Conservation (phyloP, 1,140 invertebrate species). For the Dysdera silvatica region DNA sequence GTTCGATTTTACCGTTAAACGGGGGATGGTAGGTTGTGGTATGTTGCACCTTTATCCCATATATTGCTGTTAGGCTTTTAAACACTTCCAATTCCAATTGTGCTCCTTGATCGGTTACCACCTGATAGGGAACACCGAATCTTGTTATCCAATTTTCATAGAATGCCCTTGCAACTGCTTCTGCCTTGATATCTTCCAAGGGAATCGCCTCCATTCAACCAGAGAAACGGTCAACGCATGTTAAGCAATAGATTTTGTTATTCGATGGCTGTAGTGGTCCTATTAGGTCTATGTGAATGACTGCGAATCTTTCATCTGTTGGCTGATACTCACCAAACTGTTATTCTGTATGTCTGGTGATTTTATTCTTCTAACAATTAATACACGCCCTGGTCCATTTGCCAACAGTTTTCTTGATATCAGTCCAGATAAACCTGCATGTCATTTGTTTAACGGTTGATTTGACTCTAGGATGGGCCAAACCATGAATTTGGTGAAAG, state of each 20-base stretch:
- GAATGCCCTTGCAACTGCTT: neutral
- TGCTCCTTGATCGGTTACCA: neutral
- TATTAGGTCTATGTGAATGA: conserved; percentile 49
- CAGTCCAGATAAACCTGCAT: conserved; percentile 7
- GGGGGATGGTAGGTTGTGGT: conserved; percentile 32
- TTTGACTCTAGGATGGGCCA: conserved; percentile 8
- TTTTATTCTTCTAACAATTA: neutral
- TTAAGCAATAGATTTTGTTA: conserved; percentile 42
- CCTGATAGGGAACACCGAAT: neutral
- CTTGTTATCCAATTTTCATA: neutral
- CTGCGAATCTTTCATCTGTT: conserved; percentile 36
- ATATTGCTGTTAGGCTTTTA: neutral
- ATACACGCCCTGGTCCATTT: neutral
- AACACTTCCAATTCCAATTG: too few relatives aligned
- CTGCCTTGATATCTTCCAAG: neutral
- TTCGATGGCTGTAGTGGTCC: conserved; percentile 42
- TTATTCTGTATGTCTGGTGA: neutral
- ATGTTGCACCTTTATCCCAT: neutral
- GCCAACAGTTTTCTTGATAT: neutral
- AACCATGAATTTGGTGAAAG: conserved; percentile 1
- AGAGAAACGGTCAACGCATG: conserved; percentile 46
- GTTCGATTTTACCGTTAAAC: conserved; percentile 36
- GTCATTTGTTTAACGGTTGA: conserved; percentile 8
- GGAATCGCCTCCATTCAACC: neutral
- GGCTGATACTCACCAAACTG: conserved; percentile 37